Conservation (phyloP, 2,888 invertebrate genomes). For the Lithophane ornitopus region DNA sequence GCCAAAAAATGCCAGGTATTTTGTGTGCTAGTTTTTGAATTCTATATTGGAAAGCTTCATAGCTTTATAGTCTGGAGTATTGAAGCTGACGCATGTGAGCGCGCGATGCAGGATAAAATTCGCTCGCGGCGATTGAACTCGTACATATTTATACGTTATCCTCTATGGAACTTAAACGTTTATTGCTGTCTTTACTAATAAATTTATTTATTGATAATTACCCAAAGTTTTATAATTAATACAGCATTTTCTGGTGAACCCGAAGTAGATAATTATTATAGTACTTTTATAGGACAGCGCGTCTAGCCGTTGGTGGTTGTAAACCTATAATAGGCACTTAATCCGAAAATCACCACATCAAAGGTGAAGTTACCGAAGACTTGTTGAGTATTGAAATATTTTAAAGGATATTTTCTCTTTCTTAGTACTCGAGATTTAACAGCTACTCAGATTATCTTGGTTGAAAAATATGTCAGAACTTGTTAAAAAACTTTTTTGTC, state of each 20-base stretch:
- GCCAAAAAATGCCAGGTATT: too few relatives aligned
- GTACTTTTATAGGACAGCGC: not conserved
- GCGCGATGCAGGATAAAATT: not conserved
- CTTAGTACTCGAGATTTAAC: constrained; percentile 7
- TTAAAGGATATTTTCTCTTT: constrained; percentile 15
- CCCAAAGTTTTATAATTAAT: not conserved
- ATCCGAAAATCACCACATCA: constrained; percentile 4
- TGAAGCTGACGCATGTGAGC: not conserved
- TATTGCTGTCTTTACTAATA: not conserved
- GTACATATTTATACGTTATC: not conserved
- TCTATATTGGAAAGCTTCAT: not conserved
- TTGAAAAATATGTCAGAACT: constrained; percentile 16
- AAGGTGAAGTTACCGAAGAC: constrained; percentile 3
- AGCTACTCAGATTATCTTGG: constrained; percentile 10
- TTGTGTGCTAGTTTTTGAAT: not conserved
- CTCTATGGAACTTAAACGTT: not conserved
- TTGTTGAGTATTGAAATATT: constrained; percentile 10
- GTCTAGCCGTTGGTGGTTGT: too few relatives aligned
- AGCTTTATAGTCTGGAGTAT: not conserved
- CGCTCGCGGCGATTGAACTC: not conserved
- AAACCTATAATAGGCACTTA: not conserved
- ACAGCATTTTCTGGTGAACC: not conserved
- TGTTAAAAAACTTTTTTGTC: not conserved
- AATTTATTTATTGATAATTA: not conserved
- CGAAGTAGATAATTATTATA: not conserved